phyloP scores from a whole-genome alignment of 2,113 vertebrate species.

The Conger conger region DNA sequence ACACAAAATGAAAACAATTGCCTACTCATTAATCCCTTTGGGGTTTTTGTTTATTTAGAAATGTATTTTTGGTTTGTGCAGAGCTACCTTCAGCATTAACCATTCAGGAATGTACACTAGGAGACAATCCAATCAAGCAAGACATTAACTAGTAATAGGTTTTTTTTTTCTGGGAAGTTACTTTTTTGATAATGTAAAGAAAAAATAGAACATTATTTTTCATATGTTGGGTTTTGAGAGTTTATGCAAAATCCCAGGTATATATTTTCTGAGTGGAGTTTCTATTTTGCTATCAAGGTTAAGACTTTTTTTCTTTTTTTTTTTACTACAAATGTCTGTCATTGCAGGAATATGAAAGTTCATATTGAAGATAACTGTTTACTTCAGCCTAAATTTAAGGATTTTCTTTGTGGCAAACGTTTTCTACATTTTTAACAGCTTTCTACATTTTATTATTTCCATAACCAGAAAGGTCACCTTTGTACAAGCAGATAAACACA shows the following conservation, averaged over 20 bases:
- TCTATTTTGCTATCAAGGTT: constrained; percentile 50
- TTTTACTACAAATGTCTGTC: constrained; percentile 28
- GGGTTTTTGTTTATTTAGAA: constrained; percentile 15
- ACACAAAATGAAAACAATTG: background rate
- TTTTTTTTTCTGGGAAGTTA: constrained; percentile 38
- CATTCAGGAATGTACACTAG: constrained; percentile 47
- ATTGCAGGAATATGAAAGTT: constrained; percentile 28
- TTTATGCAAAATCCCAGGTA: constrained; percentile 54
- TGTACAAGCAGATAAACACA: constrained; percentile 44
- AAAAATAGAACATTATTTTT: constrained; percentile 37
- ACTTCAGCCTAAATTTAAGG: constrained; percentile 37
- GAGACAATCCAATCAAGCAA: constrained; percentile 40
- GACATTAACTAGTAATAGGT: constrained; percentile 36
- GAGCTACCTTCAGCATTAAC: background rate
- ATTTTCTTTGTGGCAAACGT: constrained; percentile 39
- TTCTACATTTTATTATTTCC: constrained; percentile 30
- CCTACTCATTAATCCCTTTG: constrained; percentile 1
- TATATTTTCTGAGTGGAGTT: constrained; percentile 54
- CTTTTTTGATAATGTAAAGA: constrained; percentile 50
- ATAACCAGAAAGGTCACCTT: constrained; percentile 40
- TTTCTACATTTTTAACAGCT: constrained; percentile 55
- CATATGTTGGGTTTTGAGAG: constrained; percentile 38
- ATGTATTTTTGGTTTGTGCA: background rate
- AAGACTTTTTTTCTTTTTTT: constrained; percentile 15
- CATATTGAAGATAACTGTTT: constrained; percentile 18